These are phyloP conservation scores for Sipha maydis DNA, from an alignment of 2,888 invertebrate species.

Conservation along the genomic window DNA sequence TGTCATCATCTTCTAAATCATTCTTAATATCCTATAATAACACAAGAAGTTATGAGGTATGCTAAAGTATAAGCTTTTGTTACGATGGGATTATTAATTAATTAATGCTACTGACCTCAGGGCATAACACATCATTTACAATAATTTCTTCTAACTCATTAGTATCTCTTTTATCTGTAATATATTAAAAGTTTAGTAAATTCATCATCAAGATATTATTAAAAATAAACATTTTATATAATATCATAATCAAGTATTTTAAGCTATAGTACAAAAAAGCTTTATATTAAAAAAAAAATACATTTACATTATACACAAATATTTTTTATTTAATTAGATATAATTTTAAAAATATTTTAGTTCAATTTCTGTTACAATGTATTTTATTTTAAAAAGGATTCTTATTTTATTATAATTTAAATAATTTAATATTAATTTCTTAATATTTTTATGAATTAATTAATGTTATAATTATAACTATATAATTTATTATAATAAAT, in stretches of 20 bases:
- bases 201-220: not conserved
- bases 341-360: slow-evolving; percentile 2
- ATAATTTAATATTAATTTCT: not conserved
- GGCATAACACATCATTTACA: not conserved
- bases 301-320: not conserved
- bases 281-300: not conserved
- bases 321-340: slow-evolving; percentile 1
- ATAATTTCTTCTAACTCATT: not conserved
- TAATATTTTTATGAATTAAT: not conserved
- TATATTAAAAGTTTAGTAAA: not conserved
- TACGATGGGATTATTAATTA: not conserved
- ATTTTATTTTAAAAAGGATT: slow-evolving; percentile 1
- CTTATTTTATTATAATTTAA: not conserved
- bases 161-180: too few relatives aligned
- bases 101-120: slow-evolving; percentile 8
- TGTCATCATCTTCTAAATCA: slow-evolving; percentile 5
- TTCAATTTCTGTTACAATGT: slow-evolving; percentile 4
- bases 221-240: slow-evolving; percentile 3
- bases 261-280: not conserved
- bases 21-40: slow-evolving; percentile 20
- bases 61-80: slow-evolving; percentile 1
- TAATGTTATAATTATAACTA: slow-evolving; percentile 5
- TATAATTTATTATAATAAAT: slow-evolving; percentile 13
- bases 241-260: slow-evolving; percentile 8
- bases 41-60: slow-evolving; percentile 2